Percentiles rank a stretch among this genome's conserved stretches.
phyloP scores from a whole-genome alignment of 1,140 invertebrate genomes.

The Parapsyche elsis region DNA sequence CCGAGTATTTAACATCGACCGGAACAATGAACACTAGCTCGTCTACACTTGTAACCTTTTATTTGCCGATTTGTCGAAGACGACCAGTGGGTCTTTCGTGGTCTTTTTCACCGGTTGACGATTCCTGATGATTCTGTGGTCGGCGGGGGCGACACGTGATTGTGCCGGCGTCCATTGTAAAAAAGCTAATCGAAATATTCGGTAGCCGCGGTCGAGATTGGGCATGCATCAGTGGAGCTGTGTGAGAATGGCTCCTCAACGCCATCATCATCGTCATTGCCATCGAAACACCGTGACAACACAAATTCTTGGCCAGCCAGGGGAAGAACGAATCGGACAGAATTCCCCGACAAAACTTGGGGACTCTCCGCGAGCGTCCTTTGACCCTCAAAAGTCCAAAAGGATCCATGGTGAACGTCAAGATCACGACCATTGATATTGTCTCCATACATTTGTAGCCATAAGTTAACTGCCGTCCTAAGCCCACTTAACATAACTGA shows the following conservation, averaged over 20 bases:
- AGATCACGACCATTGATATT: neutral
- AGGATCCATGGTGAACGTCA: neutral
- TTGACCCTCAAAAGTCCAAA: conserved; percentile 7
- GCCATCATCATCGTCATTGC: neutral
- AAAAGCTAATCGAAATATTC: conserved; percentile 57
- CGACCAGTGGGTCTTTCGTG: no score
- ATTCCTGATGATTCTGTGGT: neutral
- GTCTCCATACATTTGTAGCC: no score
- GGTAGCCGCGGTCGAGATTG: conserved; percentile 54
- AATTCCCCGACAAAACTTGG: conserved; percentile 35
- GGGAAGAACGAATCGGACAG: conserved; percentile 48
- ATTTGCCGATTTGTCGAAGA: no score
- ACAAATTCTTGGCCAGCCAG: conserved; percentile 51
- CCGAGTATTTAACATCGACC: no score
- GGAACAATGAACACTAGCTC: no score
- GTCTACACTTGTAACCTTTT: no score
- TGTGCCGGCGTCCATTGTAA: conserved; percentile 48
- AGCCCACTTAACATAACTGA: no score
- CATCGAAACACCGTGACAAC: conserved; percentile 42
- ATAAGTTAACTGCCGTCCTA: no score
- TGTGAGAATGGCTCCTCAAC: conserved; percentile 46
- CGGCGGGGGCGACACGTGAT: conserved; percentile 5
- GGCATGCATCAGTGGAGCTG: conserved; percentile 52
- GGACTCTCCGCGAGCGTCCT: conserved; percentile 16
- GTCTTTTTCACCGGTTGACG: neutral